Percentiles rank a stretch among this genome's conserved stretches.
These are phyloP conservation scores for Sebastes fasciatus DNA, from an alignment of 2,113 vertebrate genomes.

Conservation along the genomic window DNA sequence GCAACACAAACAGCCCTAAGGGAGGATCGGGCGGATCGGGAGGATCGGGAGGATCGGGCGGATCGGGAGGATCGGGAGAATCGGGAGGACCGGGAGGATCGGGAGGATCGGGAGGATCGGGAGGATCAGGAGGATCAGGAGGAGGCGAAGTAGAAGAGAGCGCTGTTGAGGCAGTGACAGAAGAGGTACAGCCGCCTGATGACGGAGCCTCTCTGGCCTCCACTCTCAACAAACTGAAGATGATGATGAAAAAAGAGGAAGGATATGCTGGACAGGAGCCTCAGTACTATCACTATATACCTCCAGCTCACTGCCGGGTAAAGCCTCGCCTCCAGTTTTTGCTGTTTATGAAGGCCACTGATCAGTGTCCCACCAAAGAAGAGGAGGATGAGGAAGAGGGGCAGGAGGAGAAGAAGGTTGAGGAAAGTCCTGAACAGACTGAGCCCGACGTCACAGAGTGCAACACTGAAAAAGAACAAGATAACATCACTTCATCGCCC, in stretches of 20 bases:
- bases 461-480: conserved; percentile 70
- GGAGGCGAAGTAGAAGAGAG: conserved; percentile 71
- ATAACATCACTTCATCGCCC: conserved; percentile 18
- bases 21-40: conserved; percentile 36
- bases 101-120: conserved; percentile 45
- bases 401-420: conserved; percentile 23
- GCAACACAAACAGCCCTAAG: conserved; percentile 83
- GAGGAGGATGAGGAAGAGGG: conserved; percentile 73
- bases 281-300: conserved; percentile 97
- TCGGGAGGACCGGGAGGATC: conserved; percentile 44
- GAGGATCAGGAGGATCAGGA: conserved; percentile 23
- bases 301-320: conserved; percentile 96
- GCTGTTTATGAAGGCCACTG: conserved; percentile 96
- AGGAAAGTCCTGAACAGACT: conserved; percentile 52
- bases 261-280: conserved; percentile 89
- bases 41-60: conserved; percentile 39
- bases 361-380: conserved; percentile 85
- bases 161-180: conserved; percentile 11
- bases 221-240: conserved; percentile 95
- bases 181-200: conserved; percentile 84
- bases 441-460: conserved; percentile 43
- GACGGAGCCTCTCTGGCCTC: conserved; percentile 90
- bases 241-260: conserved; percentile 96
- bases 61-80: conserved; percentile 43
- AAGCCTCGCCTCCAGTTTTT: conserved; percentile 98